These are phyloP conservation scores for Candoia aspera DNA, from an alignment of 2,113 vertebrate species.

Conservation along the genomic window DNA sequence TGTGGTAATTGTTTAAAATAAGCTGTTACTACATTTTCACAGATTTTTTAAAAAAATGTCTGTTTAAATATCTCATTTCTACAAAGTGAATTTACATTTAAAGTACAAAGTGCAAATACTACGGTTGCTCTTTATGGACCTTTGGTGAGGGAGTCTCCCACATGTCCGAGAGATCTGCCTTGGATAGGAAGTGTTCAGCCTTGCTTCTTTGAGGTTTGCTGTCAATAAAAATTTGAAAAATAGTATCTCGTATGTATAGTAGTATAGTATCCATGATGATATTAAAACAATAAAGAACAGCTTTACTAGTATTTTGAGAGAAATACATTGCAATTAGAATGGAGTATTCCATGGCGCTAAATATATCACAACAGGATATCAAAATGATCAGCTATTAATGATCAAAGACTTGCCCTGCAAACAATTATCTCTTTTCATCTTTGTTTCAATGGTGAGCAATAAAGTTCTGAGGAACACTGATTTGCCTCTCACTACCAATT, in stretches of 20 bases:
- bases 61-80: conserved; percentile 94
- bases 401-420: neutral
- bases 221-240: conserved; percentile 50
- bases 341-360: neutral
- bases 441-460: neutral
- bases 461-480: neutral
- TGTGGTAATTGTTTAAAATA: conserved; percentile 82
- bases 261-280: neutral
- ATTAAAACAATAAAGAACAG: neutral
- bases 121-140: conserved; percentile 83
- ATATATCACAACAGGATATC: neutral
- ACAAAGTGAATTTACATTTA: conserved; percentile 99
- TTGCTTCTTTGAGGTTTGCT: conserved; percentile 90
- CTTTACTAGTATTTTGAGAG: neutral
- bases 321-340: neutral
- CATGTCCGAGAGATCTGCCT: conserved; percentile 66
- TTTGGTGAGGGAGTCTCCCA: conserved; percentile 81
- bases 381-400: neutral
- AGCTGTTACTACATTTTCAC: conserved; percentile 87
- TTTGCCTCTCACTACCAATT: neutral
- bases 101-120: conserved; percentile 99
- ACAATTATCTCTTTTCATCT: neutral
- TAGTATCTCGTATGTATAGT: neutral
- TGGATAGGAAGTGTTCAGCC: conserved; percentile 73
- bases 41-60: conserved; percentile 83